Evolutionary conservation across 35 echinoderm and acorn worm genomes (phyloP), one percentile per base, ranked within the genome.

Genomic region (Nesometra sesokonis): DNA sequence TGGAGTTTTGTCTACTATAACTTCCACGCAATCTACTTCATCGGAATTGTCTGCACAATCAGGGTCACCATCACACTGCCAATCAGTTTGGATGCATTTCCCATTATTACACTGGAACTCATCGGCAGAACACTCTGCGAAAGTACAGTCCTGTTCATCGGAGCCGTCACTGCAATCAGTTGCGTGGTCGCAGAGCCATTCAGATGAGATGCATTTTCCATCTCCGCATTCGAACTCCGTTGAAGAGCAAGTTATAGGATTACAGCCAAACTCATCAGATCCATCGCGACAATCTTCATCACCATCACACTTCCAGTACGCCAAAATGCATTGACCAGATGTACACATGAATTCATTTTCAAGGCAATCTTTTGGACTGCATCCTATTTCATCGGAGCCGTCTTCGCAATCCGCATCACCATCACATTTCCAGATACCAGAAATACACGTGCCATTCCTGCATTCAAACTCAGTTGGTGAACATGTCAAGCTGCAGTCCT

Each of bases 161-260:
- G 80, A 81, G 7, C 21, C 32, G 21, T 81, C 80, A 32, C 5
- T 8, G 21, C 80, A 81, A 21, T 81, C 80, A 81, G 31, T 32
- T 17, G 31, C 32, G 7, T 81, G 21, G 21, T 81, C 80, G 80
- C 80, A 81, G 5, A 7, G 5, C 80, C 80, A 81, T 0, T 32
- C 17, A 32, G 80, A 13, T 19, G 80, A 34, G 5, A 81, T 81
- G 21, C 80, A 81, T 17, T 81, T 81, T 7, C 88, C 83, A 79
- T 93, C 87, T 9, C 31, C 85, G 46, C 92, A 93, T 46, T 78
- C 29, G 81, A 93, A 93, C 32, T 90, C 15, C 33, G 77, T 43
- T 5, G 77, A 19, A 31, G 38, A 32, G 76, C 92, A 93, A 15
- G 40, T 57, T 57, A 43, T 35, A 34, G 79, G 86, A 89, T 40